Evolutionary conservation across 2,113 vertebrate species (phyloP).

Genomic region (Dromaius novaehollandiae): DNA sequence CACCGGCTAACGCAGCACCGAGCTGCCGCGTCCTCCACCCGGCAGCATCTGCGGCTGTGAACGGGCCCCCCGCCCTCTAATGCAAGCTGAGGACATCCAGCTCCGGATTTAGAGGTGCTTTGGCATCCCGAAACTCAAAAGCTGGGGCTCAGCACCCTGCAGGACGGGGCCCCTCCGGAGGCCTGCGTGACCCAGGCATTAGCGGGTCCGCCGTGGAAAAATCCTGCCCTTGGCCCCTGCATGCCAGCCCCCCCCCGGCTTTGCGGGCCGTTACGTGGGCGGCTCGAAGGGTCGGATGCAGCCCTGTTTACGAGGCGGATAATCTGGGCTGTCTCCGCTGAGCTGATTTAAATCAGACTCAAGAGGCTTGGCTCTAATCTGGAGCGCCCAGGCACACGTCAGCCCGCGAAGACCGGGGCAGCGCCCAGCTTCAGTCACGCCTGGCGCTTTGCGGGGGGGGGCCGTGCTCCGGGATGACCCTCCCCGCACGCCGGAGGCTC

Average conservation of each 20-base stretch:
- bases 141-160: background rate
- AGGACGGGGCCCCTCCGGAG: rapidly evolving
- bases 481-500: rapidly evolving
- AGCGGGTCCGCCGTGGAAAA: background rate
- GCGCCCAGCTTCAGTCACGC: background rate
- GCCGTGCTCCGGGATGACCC: background rate
- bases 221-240: background rate
- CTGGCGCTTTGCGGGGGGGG: background rate
- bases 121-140: background rate
- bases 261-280: background rate
- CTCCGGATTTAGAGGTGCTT: background rate
- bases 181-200: background rate
- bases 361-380: conserved; percentile 61
- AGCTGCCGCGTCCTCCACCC: background rate
- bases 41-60: background rate
- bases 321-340: conserved; percentile 56
- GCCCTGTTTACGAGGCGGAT: conserved; percentile 65
- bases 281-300: background rate
- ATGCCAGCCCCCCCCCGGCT: background rate
- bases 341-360: conserved; percentile 57
- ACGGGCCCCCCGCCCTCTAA: background rate
- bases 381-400: conserved; percentile 36
- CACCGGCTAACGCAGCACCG: rapidly evolving
- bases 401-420: conserved; percentile 23
- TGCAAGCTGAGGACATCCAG: background rate